These are phyloP conservation scores for Yponomeuta cagnagella DNA, from an alignment of 2,888 invertebrate species.

Conservation along the genomic window DNA sequence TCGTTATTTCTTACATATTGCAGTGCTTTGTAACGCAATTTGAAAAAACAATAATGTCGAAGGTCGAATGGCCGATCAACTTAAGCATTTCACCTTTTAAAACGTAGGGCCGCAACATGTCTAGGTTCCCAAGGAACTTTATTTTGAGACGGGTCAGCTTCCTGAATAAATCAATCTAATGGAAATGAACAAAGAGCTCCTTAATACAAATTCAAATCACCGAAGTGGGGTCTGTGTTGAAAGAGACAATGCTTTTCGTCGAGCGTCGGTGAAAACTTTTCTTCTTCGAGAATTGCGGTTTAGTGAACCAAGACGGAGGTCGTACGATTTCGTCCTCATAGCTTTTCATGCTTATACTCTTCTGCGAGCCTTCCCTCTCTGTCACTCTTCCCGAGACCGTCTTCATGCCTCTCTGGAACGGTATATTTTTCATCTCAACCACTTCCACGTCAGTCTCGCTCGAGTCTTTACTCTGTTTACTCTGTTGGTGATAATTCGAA, in stretches of 20 bases:
- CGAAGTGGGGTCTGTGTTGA: slow-evolving; percentile 33
- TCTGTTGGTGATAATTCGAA: slow-evolving; percentile 46
- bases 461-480: slow-evolving; percentile 57
- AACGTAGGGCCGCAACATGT: no score
- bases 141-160: neutral
- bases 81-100: no score
- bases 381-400: slow-evolving; percentile 52
- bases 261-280: slow-evolving; percentile 62
- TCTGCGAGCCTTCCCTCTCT: slow-evolving; percentile 46
- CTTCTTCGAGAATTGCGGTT: slow-evolving; percentile 70
- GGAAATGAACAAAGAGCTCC: neutral
- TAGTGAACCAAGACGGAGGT: slow-evolving; percentile 72
- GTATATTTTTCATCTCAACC: slow-evolving; percentile 67
- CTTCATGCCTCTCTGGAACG: slow-evolving; percentile 40
- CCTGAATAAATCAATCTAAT: neutral
- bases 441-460: slow-evolving; percentile 71
- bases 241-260: slow-evolving; percentile 43
- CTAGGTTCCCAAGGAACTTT: neutral
- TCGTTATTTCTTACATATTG: no score
- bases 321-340: slow-evolving; percentile 51
- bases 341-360: slow-evolving; percentile 56
- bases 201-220: neutral
- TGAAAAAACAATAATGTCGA: no score
- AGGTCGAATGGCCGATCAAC: no score
- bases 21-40: no score